Evolutionary conservation across 2,888 invertebrate species (phyloP).

Genomic region (Meta bourneti): DNA sequence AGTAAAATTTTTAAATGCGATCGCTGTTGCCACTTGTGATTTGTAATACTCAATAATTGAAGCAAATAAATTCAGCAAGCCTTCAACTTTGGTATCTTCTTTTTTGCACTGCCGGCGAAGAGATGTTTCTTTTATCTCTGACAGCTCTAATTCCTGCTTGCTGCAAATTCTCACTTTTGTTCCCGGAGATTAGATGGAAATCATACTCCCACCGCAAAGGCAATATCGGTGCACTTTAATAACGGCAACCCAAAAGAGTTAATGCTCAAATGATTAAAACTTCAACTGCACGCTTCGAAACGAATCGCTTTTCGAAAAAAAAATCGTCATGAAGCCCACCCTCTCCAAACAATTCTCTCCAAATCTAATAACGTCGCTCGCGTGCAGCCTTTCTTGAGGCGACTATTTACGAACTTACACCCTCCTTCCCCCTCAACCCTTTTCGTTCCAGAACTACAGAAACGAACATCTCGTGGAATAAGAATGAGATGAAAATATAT

Average conservation of each 20-base stretch:
- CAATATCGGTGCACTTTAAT: neutral
- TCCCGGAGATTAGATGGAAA: too few relatives aligned
- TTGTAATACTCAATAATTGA: too few relatives aligned
- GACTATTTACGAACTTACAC: neutral
- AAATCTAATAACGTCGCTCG: neutral
- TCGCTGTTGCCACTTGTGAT: too few relatives aligned
- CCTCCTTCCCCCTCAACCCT: neutral
- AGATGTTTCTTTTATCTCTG: too few relatives aligned
- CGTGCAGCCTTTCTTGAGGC: neutral
- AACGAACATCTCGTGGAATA: neutral
- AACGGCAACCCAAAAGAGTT: neutral
- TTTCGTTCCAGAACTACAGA: too few relatives aligned
- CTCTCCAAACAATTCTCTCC: neutral
- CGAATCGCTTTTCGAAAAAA: neutral
- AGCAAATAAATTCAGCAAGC: too few relatives aligned
- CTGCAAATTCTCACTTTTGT: too few relatives aligned
- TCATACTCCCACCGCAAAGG: neutral
- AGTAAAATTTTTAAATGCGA: too few relatives aligned
- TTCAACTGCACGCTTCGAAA: neutral
- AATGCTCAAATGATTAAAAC: neutral
- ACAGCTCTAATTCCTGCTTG: too few relatives aligned
- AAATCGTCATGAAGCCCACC: neutral
- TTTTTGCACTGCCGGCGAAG: too few relatives aligned
- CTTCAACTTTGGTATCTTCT: too few relatives aligned
- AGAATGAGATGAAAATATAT: neutral